Evolutionary conservation across 2,113 vertebrate species (phyloP).

Genomic region (Rhizomys pruinosus): DNA sequence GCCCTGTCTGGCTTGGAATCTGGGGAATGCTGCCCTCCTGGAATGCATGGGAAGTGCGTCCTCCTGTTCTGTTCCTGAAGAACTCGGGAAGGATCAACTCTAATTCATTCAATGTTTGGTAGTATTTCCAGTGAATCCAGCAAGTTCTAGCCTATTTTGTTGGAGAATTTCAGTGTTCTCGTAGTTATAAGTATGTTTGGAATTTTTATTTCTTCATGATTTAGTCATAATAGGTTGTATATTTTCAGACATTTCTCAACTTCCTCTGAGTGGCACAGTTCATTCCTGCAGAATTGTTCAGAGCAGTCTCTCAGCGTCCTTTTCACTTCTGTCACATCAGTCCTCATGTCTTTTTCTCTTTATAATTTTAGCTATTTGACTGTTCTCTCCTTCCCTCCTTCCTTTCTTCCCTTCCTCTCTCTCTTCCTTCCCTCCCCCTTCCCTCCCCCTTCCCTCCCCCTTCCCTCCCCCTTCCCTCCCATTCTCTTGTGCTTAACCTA

Average conservation of each 20-base stretch:
- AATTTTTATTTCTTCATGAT: neutral
- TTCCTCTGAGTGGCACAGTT: neutral
- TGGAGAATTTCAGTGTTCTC: neutral
- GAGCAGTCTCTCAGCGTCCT: too few relatives aligned
- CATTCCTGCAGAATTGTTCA: neutral
- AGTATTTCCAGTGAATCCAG: neutral
- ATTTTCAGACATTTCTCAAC: neutral
- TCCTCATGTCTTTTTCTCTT: neutral
- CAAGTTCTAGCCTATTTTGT: neutral
- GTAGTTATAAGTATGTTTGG: neutral
- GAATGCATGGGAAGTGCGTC: neutral
- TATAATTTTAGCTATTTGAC: constrained; percentile 1
- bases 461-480: neutral
- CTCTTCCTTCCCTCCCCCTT: neutral
- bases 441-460: neutral
- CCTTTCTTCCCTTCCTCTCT: neutral
- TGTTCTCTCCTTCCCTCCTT: too few relatives aligned
- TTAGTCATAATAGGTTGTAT: neutral
- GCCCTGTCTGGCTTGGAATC: neutral
- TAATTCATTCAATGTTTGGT: neutral
- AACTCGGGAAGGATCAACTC: too few relatives aligned
- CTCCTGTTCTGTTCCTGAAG: too few relatives aligned
- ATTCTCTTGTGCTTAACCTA: neutral
- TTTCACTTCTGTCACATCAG: neutral
- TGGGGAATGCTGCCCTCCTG: neutral